A percentile compares a stretch with the other conserved stretches of the same genome.
Conservation (phyloP, 2,113 vertebrate genomes). For the Megaleporinus macrocephalus region DNA sequence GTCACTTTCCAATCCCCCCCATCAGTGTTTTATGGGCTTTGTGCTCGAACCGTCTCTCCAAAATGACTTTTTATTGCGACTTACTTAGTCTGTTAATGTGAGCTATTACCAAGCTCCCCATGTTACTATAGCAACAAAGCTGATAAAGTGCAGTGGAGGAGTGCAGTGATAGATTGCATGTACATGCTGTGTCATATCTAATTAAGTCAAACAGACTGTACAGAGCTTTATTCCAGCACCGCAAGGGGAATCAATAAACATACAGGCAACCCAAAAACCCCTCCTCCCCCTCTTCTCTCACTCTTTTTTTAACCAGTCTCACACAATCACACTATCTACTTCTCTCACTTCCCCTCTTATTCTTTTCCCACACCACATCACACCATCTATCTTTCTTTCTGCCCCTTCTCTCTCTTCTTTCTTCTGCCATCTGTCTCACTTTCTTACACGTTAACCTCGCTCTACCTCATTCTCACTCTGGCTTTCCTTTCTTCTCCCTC, state of each 20-base stretch:
- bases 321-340: neutral
- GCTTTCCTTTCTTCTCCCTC: constrained; percentile 27
- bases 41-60: constrained; percentile 72
- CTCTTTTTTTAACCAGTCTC: constrained; percentile 13
- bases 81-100: constrained; percentile 83
- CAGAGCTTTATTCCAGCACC: constrained; percentile 88
- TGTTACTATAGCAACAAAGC: constrained; percentile 86
- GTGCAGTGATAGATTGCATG: constrained; percentile 89
- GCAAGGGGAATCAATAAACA: constrained; percentile 97
- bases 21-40: constrained; percentile 73
- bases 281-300: constrained; percentile 56
- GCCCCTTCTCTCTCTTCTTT: neutral
- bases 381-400: neutral
- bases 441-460: neutral
- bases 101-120: constrained; percentile 76
- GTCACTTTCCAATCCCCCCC: constrained; percentile 69
- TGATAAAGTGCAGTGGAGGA: constrained; percentile 86
- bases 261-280: constrained; percentile 84
- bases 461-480: no score
- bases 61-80: constrained; percentile 80
- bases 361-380: neutral
- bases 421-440: neutral
- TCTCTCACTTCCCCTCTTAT: neutral
- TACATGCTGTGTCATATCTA: constrained; percentile 95
- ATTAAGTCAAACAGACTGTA: constrained; percentile 97